Evolutionary conservation across 2,888 invertebrate genomes (phyloP), one percentile per base, ranked within the genome.

Genomic region (Choristoneura rosaceana): DNA sequence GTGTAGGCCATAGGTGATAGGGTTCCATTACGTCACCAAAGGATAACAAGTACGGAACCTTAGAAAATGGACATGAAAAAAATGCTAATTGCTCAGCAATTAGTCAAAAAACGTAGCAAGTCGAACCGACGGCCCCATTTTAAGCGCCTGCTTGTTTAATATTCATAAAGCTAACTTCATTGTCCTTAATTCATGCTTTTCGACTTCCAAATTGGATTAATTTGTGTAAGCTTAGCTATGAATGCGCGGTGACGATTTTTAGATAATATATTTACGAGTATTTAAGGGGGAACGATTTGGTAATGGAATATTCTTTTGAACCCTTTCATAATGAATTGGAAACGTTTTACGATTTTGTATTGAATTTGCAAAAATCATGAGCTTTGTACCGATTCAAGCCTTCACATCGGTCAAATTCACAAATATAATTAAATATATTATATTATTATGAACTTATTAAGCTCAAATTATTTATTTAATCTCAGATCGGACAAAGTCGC

Each of bases 141-240:
- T n/a, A 15, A 41, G 25, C 33, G 14, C 52, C 38, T n/a, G 61
- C 17, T 17, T 50, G 43, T 74, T 74, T 63, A 74, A 74, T 74
- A 74, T 74, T 74, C 71, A 74, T 74, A 64, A 74, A 59, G 64
- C 17, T 68, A 68, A 71, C 74, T 67, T 68, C 59, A 71, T 74
- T 74, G 71, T 74, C 59, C 63, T 45, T 68, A 73, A 73, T 71
- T 68, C 68, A 60, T 69, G 70, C 68, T 74, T 74, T 74, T 34
- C 59, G 63, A 45, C 34, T 74, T 41, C 34, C 9, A 68, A 71
- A 74, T 67, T 68, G 71, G 60, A 62, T 67, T 70, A 70, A 67
- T 62, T 63, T 64, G 64, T 66, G 33, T 52, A 25, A 52, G 55
- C 65, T 41, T 38, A 33, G 8, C 47, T 58, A 55, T 25, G 67